Evolutionary conservation across 2,113 vertebrate genomes (phyloP).

Genomic region (Pristiophorus japonicus): DNA sequence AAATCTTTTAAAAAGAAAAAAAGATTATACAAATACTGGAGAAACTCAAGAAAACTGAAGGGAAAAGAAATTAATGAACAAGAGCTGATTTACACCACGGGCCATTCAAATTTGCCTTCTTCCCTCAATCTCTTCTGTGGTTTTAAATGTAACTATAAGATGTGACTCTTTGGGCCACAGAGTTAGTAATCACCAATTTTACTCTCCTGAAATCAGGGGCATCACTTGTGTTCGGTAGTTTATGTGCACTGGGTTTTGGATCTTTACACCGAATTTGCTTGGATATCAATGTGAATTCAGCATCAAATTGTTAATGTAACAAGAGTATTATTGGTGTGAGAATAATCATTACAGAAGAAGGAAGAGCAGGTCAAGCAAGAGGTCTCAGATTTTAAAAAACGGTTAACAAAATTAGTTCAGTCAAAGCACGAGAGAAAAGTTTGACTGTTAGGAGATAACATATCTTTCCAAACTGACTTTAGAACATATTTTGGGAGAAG

Average conservation of each 20-base stretch:
- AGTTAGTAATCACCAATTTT: background rate
- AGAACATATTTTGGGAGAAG: too few relatives aligned
- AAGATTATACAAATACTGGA: background rate
- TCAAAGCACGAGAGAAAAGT: background rate
- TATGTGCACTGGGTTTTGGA: background rate
- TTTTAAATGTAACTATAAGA: background rate
- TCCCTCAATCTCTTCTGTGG: background rate
- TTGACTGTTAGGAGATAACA: background rate
- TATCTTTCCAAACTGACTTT: too few relatives aligned
- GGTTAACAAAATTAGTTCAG: background rate
- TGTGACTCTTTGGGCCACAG: background rate
- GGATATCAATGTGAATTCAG: background rate
- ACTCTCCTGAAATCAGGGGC: background rate
- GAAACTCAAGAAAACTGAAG: background rate
- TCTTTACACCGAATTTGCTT: background rate
- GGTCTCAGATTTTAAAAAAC: background rate
- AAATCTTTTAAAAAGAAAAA: background rate
- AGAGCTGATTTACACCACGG: background rate
- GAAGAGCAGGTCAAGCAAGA: background rate
- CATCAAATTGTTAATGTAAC: background rate
- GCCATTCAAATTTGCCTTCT: background rate
- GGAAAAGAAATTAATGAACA: background rate
- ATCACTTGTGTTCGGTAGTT: background rate
- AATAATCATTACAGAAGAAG: background rate
- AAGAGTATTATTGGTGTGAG: background rate